These are phyloP conservation scores for Synanthedon formicaeformis DNA, from an alignment of 2,888 invertebrate species.

Conservation along the genomic window DNA sequence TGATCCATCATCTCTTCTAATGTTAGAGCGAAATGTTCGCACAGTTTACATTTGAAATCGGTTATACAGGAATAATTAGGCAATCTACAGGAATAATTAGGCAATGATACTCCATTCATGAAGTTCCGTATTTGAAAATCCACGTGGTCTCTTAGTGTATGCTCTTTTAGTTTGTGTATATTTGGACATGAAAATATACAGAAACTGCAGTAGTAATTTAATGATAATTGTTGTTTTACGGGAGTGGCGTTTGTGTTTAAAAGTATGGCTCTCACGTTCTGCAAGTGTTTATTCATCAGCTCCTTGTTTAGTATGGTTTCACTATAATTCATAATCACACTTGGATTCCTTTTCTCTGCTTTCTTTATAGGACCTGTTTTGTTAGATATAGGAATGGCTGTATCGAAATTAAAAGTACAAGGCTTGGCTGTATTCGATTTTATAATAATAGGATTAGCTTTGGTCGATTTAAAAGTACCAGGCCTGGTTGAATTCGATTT, in stretches of 20 bases:
- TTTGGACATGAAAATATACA: not conserved
- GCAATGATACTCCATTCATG: conserved; percentile 19
- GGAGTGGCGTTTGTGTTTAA: conserved; percentile 24
- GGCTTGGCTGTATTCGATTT: no score
- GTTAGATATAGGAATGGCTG: not conserved
- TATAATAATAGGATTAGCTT: no score
- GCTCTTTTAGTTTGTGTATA: not conserved
- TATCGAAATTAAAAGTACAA: not conserved
- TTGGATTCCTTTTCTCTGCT: not conserved
- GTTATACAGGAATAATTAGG: conserved; percentile 40
- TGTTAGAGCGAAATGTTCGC: conserved; percentile 19
- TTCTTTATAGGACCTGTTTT: not conserved
- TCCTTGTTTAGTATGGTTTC: no score
- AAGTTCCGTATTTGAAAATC: conserved; percentile 8
- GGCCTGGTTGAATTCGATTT: no score
- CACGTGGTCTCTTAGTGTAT: conserved; percentile 1
- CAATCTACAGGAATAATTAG: conserved; percentile 33
- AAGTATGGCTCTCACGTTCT: not conserved
- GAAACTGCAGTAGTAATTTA: conserved; percentile 1
- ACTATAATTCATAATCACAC: not conserved
- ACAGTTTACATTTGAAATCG: conserved; percentile 29
- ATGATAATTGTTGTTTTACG: conserved; percentile 1
- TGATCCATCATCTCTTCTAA: conserved; percentile 36
- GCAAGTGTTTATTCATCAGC: not conserved
- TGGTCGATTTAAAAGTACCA: no score